Base-by-base conservation (phyloP, 2,888 invertebrate genomes). In the Mongoloraphidia duomilia region DNA sequence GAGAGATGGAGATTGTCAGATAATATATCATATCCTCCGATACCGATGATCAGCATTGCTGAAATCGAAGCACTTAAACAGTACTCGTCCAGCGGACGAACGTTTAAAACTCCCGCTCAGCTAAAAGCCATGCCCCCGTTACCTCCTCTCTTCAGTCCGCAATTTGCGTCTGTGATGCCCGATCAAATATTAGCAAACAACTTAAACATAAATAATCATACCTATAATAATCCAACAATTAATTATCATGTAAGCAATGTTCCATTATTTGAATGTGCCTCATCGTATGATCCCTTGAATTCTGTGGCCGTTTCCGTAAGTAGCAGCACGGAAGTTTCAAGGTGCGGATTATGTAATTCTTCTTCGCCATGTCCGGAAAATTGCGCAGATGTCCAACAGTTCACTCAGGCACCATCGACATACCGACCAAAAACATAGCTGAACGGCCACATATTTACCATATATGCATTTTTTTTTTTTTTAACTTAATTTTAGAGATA, bases 1-100 rank as follows among this genome's bases (percentile, higher is more conserved):
- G 26, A 43, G 56, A 54, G 36, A 51, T 53, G 43, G 47, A 52
- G 40, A n/a, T 47, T 52, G 49, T 53, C 53, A 44, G 58, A 61
- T 46, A 61, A 63, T 52, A 60, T 64, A n/a, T 65, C 65, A 50
- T 67, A 67, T 57, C 66, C 66, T 10, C 62, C 65, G 11, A 63
- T 61, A 9, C 64, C 63, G 5, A 66, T 66, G 63, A 62, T 66
- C 14, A 65, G 64, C 50, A 66, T 66, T 40, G 65, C 66, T 4
- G 65, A 67, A 54, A 54, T 66, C 9, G 62, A 64, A 54, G 61
- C 59, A 34, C 52, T 61, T 34, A 49, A 59, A 47, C 53, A 55
- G 34, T 53, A 53, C 46, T 46, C 50, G 12, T 26, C 17, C 12
- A 51, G 51, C 36, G 39, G 47, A 9, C 52, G 61, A n/a, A 47